phyloP scores from a whole-genome alignment of 2,888 invertebrate species.

The Phalera bucephala region DNA sequence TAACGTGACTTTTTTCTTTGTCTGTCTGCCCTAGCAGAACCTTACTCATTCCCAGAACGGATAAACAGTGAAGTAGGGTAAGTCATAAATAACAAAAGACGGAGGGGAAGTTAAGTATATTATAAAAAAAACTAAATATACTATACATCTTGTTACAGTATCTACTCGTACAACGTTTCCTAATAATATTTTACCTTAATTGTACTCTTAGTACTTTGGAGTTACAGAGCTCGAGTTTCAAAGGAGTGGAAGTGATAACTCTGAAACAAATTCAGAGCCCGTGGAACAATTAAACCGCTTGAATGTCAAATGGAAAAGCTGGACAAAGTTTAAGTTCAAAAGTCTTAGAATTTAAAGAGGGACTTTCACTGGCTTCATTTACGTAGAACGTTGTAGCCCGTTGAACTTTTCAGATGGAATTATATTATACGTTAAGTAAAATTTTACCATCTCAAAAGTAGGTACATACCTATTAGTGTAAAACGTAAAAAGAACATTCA shows the following conservation, averaged over 20 bases:
- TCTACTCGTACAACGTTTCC: conserved; percentile 11
- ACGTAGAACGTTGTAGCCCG: conserved; percentile 25
- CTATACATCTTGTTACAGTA: no score
- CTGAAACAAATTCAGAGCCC: conserved; percentile 52
- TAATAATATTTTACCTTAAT: conserved; percentile 43
- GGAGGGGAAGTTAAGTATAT: conserved; percentile 7
- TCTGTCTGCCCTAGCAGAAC: conserved; percentile 44
- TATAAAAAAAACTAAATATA: conserved; percentile 6
- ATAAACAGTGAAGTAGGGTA: conserved; percentile 28
- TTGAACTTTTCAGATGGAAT: conserved; percentile 29
- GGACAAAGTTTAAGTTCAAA: conserved; percentile 60
- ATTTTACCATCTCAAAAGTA: conserved; percentile 21
- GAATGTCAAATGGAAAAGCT: conserved; percentile 63
- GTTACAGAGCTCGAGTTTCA: conserved; percentile 40
- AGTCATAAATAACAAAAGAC: conserved; percentile 40
- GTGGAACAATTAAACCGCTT: conserved; percentile 67
- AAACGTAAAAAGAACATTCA: conserved; percentile 8
- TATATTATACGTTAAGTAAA: conserved; percentile 24
- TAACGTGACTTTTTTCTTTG: conserved; percentile 71
- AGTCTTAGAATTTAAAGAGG: conserved; percentile 49
- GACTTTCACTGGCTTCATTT: conserved; percentile 44
- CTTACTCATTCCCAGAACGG: conserved; percentile 53
- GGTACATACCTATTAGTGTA: conserved; percentile 16
- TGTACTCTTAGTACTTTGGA: conserved; percentile 34
- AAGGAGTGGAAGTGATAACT: conserved; percentile 50